Evolutionary conservation across 2,113 vertebrate genomes (phyloP).

Genomic region (Collichthys lucidus): DNA sequence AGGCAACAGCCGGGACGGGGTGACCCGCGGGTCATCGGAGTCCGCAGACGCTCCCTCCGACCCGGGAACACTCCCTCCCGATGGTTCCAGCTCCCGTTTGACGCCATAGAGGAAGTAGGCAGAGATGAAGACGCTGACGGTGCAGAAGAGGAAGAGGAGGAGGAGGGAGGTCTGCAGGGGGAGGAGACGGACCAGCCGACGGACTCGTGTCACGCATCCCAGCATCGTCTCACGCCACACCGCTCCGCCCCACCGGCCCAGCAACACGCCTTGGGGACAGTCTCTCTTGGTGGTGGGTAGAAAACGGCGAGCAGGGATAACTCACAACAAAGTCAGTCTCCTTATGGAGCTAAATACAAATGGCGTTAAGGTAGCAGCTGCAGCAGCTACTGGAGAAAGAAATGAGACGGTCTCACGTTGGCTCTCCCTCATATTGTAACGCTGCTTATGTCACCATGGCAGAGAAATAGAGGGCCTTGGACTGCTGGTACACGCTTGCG

Average conservation of each 20-base stretch:
- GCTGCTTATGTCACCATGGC: constrained; percentile 99
- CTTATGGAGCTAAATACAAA: constrained; percentile 50
- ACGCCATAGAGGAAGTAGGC: constrained; percentile 99
- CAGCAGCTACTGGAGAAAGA: constrained; percentile 81
- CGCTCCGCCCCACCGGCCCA: constrained; percentile 70
- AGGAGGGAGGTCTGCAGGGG: constrained; percentile 95
- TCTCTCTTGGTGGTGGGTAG: constrained; percentile 48
- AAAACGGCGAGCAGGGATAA: constrained; percentile 23
- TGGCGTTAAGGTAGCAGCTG: constrained; percentile 51
- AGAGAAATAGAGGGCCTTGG: constrained; percentile 83
- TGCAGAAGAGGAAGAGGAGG: constrained; percentile 95
- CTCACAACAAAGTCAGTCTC: constrained; percentile 55
- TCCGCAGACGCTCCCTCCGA: constrained; percentile 84
- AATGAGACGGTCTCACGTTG: constrained; percentile 64
- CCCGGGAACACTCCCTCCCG: constrained; percentile 84
- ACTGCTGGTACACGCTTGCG: constrained; percentile 67
- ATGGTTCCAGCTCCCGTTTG: constrained; percentile 95
- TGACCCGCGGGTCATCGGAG: constrained; percentile 88
- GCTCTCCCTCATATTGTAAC: constrained; percentile 82
- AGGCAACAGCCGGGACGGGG: constrained; percentile 90
- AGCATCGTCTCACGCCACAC: constrained; percentile 83
- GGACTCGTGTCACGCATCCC: constrained; percentile 87
- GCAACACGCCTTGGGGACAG: constrained; percentile 72
- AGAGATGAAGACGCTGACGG: constrained; percentile 95
- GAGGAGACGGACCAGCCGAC: constrained; percentile 94